phyloP scores from a whole-genome alignment of 1,140 invertebrate species.

The Drosophila dunni region DNA sequence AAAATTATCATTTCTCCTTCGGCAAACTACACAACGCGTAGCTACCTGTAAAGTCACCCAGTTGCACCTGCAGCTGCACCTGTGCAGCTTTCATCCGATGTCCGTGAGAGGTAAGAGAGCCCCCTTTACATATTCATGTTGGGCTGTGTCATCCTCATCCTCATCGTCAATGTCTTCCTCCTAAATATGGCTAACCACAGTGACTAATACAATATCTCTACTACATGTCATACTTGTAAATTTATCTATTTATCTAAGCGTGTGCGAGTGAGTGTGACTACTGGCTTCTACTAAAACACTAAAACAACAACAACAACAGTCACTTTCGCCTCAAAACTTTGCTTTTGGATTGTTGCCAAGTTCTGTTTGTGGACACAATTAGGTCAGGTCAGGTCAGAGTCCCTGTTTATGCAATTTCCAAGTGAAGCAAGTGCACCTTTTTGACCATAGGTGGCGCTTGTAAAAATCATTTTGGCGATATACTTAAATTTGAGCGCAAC shows the following conservation, averaged over 20 bases:
- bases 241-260: neutral
- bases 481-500: neutral
- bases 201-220: conserved; percentile 29
- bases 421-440: neutral
- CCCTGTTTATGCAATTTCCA: conserved; percentile 11
- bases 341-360: conserved; percentile 42
- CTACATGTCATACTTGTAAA: conserved; percentile 23
- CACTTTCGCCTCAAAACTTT: conserved; percentile 39
- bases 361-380: conserved; percentile 9
- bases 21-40: conserved; percentile 54
- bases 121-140: neutral
- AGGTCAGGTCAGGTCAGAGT: conserved; percentile 34
- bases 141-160: conserved; percentile 36
- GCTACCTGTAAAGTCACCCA: conserved; percentile 55
- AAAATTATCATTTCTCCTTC: conserved; percentile 51
- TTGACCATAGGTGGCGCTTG: conserved; percentile 7
- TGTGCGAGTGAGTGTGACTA: conserved; percentile 5
- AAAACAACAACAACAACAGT: conserved; percentile 39
- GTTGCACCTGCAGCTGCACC: conserved; percentile 18
- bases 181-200: conserved; percentile 38
- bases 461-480: neutral
- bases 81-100: conserved; percentile 23
- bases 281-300: conserved; percentile 58
- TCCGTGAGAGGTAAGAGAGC: conserved; percentile 37
- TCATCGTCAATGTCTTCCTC: conserved; percentile 24